Percentiles rank a stretch among this genome's conserved stretches.
Conservation (phyloP, 2,113 vertebrate genomes). For the Eudyptes chrysolophus region DNA sequence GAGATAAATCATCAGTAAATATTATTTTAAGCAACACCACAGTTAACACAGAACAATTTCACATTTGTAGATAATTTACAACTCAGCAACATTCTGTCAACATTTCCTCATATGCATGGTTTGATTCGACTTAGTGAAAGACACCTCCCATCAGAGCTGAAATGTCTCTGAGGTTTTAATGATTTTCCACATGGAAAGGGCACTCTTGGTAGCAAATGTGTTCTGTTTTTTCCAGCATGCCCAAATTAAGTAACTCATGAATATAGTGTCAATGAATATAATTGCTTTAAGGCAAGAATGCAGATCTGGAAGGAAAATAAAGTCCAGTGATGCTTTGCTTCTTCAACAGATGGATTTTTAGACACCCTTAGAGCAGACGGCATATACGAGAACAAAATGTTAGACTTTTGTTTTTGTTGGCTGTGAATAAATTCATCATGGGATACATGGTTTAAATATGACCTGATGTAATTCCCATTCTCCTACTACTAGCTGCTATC, state of each 20-base stretch:
- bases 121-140: constrained; percentile 52
- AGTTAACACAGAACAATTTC: background rate
- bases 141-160: constrained; percentile 23
- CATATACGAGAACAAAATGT: constrained; percentile 22
- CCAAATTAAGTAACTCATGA: background rate
- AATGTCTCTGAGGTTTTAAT: constrained; percentile 11
- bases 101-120: background rate
- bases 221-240: background rate
- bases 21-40: background rate
- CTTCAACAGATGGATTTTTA: background rate
- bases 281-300: background rate
- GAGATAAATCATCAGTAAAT: constrained; percentile 31
- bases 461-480: constrained; percentile 43
- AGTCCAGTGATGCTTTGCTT: constrained; percentile 2
- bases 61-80: constrained; percentile 36
- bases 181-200: constrained; percentile 17
- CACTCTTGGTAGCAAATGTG: background rate
- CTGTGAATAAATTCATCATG: constrained; percentile 54
- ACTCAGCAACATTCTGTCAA: constrained; percentile 24
- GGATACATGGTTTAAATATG: constrained; percentile 33
- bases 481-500: constrained; percentile 49
- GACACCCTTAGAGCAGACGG: background rate
- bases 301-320: constrained; percentile 3
- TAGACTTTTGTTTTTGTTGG: constrained; percentile 51
- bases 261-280: background rate